Evolutionary conservation across 2,888 invertebrate species (phyloP).

Genomic region (Brenthis daphne): DNA sequence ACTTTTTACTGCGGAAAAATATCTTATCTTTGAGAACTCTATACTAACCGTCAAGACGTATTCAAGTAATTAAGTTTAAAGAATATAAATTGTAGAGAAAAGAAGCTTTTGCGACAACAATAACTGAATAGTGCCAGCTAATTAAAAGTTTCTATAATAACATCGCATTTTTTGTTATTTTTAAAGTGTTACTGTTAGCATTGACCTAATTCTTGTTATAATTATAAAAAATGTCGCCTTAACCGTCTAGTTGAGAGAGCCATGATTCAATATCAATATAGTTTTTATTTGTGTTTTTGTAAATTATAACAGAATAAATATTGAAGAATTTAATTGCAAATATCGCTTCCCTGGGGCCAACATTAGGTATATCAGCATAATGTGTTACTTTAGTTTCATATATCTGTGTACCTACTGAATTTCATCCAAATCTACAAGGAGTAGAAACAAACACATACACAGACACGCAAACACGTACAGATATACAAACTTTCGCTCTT

Average conservation of each 20-base stretch:
- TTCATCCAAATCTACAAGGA: no score
- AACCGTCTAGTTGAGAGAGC: conserved; percentile 7
- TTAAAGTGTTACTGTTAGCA: conserved; percentile 10
- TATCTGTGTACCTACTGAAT: no score
- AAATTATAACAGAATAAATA: not conserved
- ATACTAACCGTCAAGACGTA: no score
- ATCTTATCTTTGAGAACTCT: no score
- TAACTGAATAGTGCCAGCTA: not conserved
- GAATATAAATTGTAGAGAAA: not conserved
- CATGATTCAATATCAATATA: conserved; percentile 11
- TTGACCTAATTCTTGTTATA: conserved; percentile 29
- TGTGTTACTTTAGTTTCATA: no score
- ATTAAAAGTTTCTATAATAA: conserved; percentile 17
- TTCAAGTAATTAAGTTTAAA: no score
- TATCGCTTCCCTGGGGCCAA: not conserved
- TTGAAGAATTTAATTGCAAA: not conserved
- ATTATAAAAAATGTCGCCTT: conserved; percentile 18
- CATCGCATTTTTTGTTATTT: conserved; percentile 21
- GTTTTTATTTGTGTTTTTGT: not conserved
- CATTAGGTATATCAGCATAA: no score
- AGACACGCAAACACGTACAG: no score
- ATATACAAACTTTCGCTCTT: no score
- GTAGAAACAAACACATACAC: no score
- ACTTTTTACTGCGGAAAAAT: no score
- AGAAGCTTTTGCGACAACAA: not conserved